A percentile compares a stretch with the other conserved stretches of the same genome.
Conservation (phyloP, 2,113 vertebrate species). For the Vulpes lagopus region DNA sequence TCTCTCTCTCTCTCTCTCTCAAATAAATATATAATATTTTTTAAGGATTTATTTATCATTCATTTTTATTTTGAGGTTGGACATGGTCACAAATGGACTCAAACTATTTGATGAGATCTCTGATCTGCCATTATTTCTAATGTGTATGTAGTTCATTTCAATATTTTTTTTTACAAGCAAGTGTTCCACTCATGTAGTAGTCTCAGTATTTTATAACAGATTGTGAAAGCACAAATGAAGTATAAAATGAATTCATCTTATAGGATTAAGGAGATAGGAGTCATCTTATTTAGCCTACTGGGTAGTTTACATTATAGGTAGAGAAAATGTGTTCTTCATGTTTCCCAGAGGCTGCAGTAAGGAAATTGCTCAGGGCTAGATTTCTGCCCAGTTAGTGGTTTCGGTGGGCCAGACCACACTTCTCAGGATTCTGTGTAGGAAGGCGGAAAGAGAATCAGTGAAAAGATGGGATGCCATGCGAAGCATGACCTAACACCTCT, state of each 20-base stretch:
- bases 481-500: neutral
- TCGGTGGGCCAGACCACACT: neutral
- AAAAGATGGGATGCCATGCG: neutral
- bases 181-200: neutral
- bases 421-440: neutral
- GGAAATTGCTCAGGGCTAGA: neutral
- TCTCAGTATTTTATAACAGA: neutral
- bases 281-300: neutral
- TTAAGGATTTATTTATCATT: neutral
- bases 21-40: neutral
- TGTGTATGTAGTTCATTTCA: neutral
- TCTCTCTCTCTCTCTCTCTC: neutral
- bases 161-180: neutral
- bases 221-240: neutral
- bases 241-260: neutral
- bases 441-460: neutral
- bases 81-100: neutral
- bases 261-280: neutral
- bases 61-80: neutral
- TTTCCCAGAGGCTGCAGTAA: neutral
- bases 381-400: neutral
- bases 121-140: neutral
- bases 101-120: neutral
- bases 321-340: neutral
- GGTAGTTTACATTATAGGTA: neutral